A percentile compares a stretch with the other conserved stretches of the same genome.
Evolutionary conservation across 2,113 vertebrate genomes (phyloP).

Genomic region (Carlito syrichta): DNA sequence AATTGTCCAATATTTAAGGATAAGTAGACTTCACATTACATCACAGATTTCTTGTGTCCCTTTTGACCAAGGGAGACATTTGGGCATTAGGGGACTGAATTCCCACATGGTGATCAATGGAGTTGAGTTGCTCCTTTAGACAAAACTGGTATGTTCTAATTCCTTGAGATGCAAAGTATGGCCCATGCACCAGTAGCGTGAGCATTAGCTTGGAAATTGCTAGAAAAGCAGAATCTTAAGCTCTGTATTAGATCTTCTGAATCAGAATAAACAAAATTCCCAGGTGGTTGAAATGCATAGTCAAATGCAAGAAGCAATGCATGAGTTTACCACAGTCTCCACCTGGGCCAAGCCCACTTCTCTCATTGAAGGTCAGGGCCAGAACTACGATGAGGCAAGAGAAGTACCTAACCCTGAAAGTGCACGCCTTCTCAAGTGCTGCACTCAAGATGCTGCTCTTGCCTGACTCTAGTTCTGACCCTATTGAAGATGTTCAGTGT

Average conservation of each 20-base stretch:
- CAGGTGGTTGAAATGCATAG: accelerated
- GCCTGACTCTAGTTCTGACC: neutral
- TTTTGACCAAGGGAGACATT: neutral
- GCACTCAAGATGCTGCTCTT: too few relatives aligned
- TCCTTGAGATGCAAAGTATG: too few relatives aligned
- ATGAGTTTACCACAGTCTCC: too few relatives aligned
- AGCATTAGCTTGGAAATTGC: neutral
- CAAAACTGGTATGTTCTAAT: neutral
- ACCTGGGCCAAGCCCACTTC: accelerated
- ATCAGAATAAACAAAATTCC: neutral
- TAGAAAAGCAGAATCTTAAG: neutral
- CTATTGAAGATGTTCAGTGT: neutral
- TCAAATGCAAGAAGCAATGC: accelerated
- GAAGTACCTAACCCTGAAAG: too few relatives aligned
- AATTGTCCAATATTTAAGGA: neutral
- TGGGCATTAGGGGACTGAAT: neutral
- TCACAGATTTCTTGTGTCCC: neutral
- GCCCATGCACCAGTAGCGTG: accelerated
- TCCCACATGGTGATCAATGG: neutral
- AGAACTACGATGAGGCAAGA: neutral
- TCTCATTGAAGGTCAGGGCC: neutral
- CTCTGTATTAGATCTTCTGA: neutral
- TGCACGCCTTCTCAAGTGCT: accelerated
- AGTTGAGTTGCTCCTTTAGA: accelerated
- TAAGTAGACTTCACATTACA: neutral